phyloP scores from a whole-genome alignment of 2,888 invertebrate genomes.

The Minunthozetes semirufus region DNA sequence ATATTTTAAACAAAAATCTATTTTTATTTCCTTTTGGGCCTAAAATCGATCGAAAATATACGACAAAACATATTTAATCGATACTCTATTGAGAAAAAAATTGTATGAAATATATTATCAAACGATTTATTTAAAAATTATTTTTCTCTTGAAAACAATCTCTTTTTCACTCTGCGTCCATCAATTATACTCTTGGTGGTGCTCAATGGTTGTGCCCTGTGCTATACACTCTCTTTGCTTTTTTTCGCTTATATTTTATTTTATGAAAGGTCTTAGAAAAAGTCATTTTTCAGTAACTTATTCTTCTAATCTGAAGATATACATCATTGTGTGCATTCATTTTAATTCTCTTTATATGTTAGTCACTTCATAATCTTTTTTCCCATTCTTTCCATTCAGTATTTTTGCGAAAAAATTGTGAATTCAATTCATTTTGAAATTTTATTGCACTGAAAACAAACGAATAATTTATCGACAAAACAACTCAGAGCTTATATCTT shows the following conservation, averaged over 20 bases:
- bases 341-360: neutral
- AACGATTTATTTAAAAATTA: constrained; percentile 1
- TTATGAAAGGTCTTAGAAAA: neutral
- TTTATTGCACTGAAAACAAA: neutral
- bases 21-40: neutral
- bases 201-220: too few species aligned
- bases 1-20: neutral
- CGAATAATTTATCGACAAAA: neutral
- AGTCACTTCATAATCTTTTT: neutral
- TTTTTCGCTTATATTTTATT: neutral
- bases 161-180: neutral
- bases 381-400: neutral
- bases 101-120: neutral
- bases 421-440: neutral
- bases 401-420: neutral
- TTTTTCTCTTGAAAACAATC: neutral
- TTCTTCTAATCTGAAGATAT: constrained; percentile 3
- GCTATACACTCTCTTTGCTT: too few species aligned
- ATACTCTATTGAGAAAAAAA: neutral
- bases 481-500: neutral
- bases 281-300: constrained; percentile 6
- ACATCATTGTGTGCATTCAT: neutral
- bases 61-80: neutral
- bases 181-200: neutral
- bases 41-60: neutral